Conservation (phyloP, 2,797 vertebrate genomes). For the Melanotaenia maccullochi region DNA sequence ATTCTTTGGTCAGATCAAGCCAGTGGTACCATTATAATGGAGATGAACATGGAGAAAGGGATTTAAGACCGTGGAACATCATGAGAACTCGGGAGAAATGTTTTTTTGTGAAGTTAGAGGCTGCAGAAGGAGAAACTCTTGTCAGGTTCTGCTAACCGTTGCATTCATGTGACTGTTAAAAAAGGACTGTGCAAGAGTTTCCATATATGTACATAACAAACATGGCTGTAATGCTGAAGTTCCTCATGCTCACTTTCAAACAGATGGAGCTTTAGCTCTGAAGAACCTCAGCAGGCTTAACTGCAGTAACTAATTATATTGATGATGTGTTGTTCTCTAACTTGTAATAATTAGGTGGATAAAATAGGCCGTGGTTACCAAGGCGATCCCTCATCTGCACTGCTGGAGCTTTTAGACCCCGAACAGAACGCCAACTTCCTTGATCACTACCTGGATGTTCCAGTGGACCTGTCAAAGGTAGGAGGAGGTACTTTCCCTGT, state of each 20-base stretch:
- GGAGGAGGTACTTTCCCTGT: background rate
- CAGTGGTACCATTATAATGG: too few species aligned
- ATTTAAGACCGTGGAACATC: too few species aligned
- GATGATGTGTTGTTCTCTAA: background rate
- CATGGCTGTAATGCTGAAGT: too few species aligned
- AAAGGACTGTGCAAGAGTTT: too few species aligned
- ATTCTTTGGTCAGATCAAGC: too few species aligned
- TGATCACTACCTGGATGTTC: slow-evolving; percentile 97
- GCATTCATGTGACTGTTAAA: too few species aligned
- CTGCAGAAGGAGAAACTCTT: too few species aligned
- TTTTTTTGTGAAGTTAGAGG: too few species aligned
- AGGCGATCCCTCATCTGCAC: slow-evolving; percentile 94
- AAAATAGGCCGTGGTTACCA: slow-evolving; percentile 98
- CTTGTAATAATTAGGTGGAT: slow-evolving; percentile 86
- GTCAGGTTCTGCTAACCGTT: too few species aligned
- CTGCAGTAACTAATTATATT: background rate
- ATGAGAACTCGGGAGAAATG: too few species aligned
- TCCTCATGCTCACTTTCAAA: background rate
- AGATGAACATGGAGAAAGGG: too few species aligned
- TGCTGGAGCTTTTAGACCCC: slow-evolving; percentile 95
- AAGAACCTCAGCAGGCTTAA: background rate
- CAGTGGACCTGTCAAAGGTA: slow-evolving; percentile 97
- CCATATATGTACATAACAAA: too few species aligned
- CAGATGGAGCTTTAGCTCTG: background rate
- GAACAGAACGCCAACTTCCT: slow-evolving; percentile 98